Conservation (phyloP, 2,113 vertebrate genomes). For the Herpetotheres cachinnans region DNA sequence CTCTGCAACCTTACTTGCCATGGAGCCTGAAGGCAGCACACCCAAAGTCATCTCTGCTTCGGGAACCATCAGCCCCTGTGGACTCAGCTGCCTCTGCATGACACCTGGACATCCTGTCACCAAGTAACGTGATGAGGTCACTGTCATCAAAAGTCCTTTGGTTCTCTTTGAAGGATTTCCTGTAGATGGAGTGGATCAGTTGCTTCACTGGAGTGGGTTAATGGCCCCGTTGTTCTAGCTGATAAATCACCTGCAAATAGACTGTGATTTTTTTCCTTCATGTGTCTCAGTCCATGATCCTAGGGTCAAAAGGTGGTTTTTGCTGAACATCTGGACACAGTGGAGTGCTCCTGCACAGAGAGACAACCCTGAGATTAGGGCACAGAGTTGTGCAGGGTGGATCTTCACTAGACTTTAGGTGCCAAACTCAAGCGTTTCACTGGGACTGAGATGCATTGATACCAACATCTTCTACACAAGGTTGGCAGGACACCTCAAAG, state of each 20-base stretch:
- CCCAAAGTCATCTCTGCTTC: not conserved
- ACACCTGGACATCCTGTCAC: not conserved
- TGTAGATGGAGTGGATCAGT: not conserved
- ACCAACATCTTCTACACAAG: not conserved
- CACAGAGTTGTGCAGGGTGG: not conserved
- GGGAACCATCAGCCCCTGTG: not conserved
- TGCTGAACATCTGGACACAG: not conserved
- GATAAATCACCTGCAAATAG: not conserved
- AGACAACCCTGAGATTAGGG: not conserved
- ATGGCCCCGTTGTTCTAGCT: not conserved
- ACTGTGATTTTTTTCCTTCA: not conserved
- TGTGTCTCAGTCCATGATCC: not conserved
- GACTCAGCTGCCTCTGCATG: not conserved
- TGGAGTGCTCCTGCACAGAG: not conserved
- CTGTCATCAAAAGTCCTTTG: not conserved
- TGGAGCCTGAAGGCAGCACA: not conserved
- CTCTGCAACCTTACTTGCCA: not conserved
- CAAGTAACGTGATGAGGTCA: not conserved
- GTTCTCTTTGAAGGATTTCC: not conserved
- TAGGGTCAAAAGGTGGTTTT: not conserved
- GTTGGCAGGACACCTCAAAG: not conserved
- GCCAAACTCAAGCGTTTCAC: fast-evolving
- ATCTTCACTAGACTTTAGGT: not conserved
- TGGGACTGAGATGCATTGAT: not conserved
- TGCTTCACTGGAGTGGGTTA: not conserved